These are phyloP conservation scores for Megaleporinus macrocephalus DNA, from an alignment of 2,113 vertebrate species.

Conservation along the genomic window DNA sequence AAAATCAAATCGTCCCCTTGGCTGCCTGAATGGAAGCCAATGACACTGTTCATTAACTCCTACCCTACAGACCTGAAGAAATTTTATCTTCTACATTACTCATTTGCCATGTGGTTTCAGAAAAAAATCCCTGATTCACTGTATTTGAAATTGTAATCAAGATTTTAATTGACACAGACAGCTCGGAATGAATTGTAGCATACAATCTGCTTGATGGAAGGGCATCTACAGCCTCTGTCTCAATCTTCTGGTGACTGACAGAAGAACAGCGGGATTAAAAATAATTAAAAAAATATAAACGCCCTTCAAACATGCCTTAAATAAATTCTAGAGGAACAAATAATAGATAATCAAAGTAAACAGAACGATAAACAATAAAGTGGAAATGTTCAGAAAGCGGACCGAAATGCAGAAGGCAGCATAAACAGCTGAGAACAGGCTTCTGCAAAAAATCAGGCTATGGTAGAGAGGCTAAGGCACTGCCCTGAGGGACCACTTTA, in stretches of 20 bases:
- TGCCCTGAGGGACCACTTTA: slow-evolving; percentile 62
- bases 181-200: slow-evolving; percentile 40
- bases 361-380: too few relatives aligned
- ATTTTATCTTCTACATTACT: slow-evolving; percentile 31
- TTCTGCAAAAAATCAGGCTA: slow-evolving; percentile 29
- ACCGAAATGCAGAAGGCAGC: too few relatives aligned
- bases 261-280: neutral
- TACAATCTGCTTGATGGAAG: slow-evolving; percentile 21
- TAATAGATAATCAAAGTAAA: neutral
- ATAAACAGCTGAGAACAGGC: slow-evolving; percentile 42
- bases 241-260: neutral
- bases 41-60: slow-evolving; percentile 54
- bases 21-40: slow-evolving; percentile 47
- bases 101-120: slow-evolving; percentile 15
- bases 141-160: slow-evolving; percentile 41
- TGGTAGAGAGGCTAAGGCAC: slow-evolving; percentile 49
- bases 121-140: slow-evolving; percentile 1
- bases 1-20: slow-evolving; percentile 34
- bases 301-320: neutral
- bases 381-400: too few relatives aligned
- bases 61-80: slow-evolving; percentile 34
- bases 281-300: neutral
- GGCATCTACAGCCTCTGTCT: neutral
- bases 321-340: too few relatives aligned
- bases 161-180: slow-evolving; percentile 46